These are phyloP conservation scores for Nemapogon koenigi DNA, from an alignment of 2,888 invertebrate genomes.

Conservation along the genomic window DNA sequence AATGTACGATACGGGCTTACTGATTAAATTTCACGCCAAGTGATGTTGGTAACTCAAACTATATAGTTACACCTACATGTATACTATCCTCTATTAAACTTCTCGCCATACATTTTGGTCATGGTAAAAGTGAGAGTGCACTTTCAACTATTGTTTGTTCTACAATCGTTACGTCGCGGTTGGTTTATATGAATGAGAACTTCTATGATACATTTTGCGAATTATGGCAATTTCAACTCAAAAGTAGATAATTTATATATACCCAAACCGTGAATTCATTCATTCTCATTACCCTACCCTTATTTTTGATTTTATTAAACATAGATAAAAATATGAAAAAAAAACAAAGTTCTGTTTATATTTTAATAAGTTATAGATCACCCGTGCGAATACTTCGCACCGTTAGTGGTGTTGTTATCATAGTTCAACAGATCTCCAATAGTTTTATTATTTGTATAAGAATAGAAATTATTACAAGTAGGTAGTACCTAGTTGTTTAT, in stretches of 20 bases:
- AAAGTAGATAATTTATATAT: background rate
- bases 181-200: too few relatives aligned
- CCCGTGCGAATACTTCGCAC: too few relatives aligned
- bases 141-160: conserved; percentile 8
- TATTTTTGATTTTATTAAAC: too few relatives aligned
- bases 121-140: conserved; percentile 6
- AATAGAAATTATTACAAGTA: too few relatives aligned
- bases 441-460: too few relatives aligned
- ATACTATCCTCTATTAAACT: background rate
- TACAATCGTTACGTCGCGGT: conserved; percentile 3
- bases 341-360: too few relatives aligned
- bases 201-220: too few relatives aligned
- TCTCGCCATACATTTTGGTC: background rate
- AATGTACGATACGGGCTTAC: conserved; percentile 41
- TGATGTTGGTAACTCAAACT: background rate
- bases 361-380: too few relatives aligned
- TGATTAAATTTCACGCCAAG: conserved; percentile 37
- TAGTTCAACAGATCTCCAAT: too few relatives aligned
- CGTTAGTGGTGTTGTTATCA: too few relatives aligned
- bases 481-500: too few relatives aligned
- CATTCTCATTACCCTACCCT: background rate
- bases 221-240: background rate
- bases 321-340: too few relatives aligned
- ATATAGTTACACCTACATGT: background rate
- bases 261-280: background rate